Base-by-base conservation (phyloP, 1,140 invertebrate species). In the Drosophila pallidifrons region DNA sequence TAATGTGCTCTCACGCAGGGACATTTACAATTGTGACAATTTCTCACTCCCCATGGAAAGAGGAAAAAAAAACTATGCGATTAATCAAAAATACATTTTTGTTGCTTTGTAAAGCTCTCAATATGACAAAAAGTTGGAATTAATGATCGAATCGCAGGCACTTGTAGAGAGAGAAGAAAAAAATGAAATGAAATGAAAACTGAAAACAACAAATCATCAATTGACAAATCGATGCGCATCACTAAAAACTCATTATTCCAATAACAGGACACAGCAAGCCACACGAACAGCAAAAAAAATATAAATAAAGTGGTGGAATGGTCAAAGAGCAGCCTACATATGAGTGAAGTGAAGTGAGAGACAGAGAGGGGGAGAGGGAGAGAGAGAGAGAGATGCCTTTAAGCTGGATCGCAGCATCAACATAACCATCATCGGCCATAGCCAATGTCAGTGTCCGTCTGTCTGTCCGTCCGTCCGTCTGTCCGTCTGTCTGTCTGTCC, bases 171-270 rank as follows among this genome's bases (percentile, higher is more conserved):
- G 3, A 30, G 10, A 32, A 1, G 7, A 32, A 41, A 41, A 15
- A 15, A 0, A 63, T 41, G 43, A 55, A 49, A 32, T 43, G 68
- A 73, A 49, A 55, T 46, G 71, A 71, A 52, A 73, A 74, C 45
- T 57, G 71, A 77, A 78, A 82, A 83, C 81, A 82, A 83, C 81
- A 83, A 83, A 83, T 83, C 80, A 83, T 83, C 80, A 82, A 83
- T 83, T 83, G 81, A 83, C 81, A 83, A 83, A 83, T 82, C 81
- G 79, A 82, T 82, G 81, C 68, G 81, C 81, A 82, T 82, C 81
- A 82, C 81, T 83, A 82, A 83, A 82, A 83, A 82, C 80, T 82
- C 81, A 83, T 83, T 83, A 83, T 83, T 76, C 64, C 80, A 83
- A 83, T 82, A 83, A 82, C 76, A 83, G 76, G 79, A 83, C 76